Percentiles rank a stretch among this genome's conserved stretches.
Evolutionary conservation across 2,113 vertebrate species (phyloP).

Genomic region (Tragelaphus strepsiceros): DNA sequence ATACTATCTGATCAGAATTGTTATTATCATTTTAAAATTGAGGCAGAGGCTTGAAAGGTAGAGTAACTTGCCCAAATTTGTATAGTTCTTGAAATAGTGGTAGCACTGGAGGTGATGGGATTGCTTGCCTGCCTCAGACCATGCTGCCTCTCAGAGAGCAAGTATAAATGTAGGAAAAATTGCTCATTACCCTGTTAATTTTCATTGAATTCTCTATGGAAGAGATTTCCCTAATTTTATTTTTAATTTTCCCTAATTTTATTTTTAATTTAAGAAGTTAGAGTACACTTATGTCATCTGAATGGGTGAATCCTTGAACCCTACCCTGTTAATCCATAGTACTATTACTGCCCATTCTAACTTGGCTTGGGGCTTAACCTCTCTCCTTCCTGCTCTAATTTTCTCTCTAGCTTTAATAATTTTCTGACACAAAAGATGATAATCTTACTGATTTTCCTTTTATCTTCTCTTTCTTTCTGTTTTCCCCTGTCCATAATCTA

Average conservation of each 20-base stretch:
- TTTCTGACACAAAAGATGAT: neutral
- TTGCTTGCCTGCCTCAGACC: neutral
- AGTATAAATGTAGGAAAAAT: neutral
- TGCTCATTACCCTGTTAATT: neutral
- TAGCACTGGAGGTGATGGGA: neutral
- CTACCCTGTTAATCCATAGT: accelerated
- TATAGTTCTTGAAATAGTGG: neutral
- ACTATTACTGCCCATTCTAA: accelerated
- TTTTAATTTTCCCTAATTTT: neutral
- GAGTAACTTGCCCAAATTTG: neutral
- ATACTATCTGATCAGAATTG: neutral
- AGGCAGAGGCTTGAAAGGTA: neutral
- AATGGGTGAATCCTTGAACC: neutral
- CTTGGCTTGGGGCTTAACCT: neutral
- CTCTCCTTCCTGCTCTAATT: neutral
- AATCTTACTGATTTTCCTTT: neutral
- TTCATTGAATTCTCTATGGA: neutral
- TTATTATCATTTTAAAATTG: neutral
- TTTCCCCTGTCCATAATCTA: neutral
- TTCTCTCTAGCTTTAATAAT: neutral
- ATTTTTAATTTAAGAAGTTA: neutral
- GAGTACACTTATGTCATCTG: accelerated
- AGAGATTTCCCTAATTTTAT: neutral
- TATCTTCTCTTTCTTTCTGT: neutral
- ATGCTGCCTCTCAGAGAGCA: neutral